These are phyloP conservation scores for Pipa parva DNA, from an alignment of 2,113 vertebrate species.

Conservation along the genomic window DNA sequence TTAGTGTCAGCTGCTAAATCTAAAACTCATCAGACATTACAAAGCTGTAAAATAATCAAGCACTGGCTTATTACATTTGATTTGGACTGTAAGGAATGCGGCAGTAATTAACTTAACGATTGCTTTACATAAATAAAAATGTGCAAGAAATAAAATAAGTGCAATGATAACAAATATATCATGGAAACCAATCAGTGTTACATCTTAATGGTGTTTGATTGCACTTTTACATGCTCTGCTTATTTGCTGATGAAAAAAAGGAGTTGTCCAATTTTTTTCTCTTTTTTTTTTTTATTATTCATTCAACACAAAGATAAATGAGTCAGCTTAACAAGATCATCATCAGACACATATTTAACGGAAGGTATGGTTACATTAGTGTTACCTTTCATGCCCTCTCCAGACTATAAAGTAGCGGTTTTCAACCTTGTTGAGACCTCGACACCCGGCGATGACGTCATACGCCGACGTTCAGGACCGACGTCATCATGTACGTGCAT, in stretches of 20 bases:
- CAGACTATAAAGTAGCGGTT: too few relatives aligned
- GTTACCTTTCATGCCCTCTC: too few relatives aligned
- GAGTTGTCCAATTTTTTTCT: background rate
- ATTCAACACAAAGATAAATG: too few relatives aligned
- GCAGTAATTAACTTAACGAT: conserved; percentile 24
- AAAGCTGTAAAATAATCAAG: conserved; percentile 2
- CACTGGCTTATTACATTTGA: conserved; percentile 7
- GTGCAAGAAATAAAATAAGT: background rate
- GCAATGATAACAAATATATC: background rate
- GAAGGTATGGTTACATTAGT: too few relatives aligned
- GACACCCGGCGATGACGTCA: too few relatives aligned
- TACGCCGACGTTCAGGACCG: too few relatives aligned
- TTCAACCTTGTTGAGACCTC: too few relatives aligned
- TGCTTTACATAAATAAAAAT: background rate
- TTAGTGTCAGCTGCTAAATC: background rate
- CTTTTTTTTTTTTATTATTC: background rate
- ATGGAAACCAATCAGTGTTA: background rate
- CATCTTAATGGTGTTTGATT: background rate
- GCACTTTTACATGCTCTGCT: background rate
- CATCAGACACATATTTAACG: too few relatives aligned
- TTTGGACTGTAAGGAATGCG: conserved; percentile 9
- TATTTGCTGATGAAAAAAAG: background rate
- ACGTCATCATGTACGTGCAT: too few relatives aligned
- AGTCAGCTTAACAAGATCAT: too few relatives aligned
- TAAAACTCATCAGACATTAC: conserved; percentile 12